Percentiles rank a stretch among this genome's conserved stretches.
Evolutionary conservation across 2,113 vertebrate species (phyloP).

Genomic region (Trematocara stigmaticum): DNA sequence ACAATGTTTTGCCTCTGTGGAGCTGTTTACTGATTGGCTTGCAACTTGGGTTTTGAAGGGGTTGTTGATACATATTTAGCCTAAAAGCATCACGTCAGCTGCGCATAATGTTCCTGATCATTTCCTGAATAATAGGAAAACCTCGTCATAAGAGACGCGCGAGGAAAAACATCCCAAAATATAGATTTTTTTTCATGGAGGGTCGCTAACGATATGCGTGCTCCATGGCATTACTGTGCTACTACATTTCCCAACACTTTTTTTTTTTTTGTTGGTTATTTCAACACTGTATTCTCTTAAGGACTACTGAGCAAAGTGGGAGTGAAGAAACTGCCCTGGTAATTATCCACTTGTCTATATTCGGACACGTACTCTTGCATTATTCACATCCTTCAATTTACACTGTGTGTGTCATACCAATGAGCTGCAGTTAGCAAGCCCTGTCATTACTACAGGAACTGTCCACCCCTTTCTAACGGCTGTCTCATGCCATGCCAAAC

Average conservation of each 20-base stretch:
- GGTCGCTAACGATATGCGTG: not conserved
- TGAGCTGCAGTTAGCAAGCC: conserved; percentile 63
- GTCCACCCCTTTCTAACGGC: conserved; percentile 53
- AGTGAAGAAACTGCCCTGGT: conserved; percentile 50
- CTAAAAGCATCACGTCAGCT: not conserved
- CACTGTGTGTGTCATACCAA: conserved; percentile 60
- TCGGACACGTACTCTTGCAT: conserved; percentile 60
- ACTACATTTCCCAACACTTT: not conserved
- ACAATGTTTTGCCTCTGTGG: conserved; percentile 18
- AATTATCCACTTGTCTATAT: conserved; percentile 69
- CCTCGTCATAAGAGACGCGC: not conserved
- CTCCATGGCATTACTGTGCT: not conserved
- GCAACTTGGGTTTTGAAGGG: not conserved
- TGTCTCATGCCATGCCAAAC: conserved; percentile 32
- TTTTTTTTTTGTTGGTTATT: not conserved
- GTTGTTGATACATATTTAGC: conserved; percentile 5
- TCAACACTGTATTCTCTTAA: conserved; percentile 31
- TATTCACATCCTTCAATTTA: conserved; percentile 70
- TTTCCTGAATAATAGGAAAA: not conserved
- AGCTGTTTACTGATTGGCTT: conserved; percentile 26
- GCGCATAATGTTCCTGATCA: not conserved
- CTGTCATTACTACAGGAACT: conserved; percentile 61
- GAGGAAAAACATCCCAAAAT: not conserved
- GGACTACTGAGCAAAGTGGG: conserved; percentile 46
- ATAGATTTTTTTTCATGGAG: not conserved